Evolutionary conservation across 2,888 invertebrate genomes (phyloP), one percentile per base, ranked within the genome.

Genomic region (Tyria jacobaeae): DNA sequence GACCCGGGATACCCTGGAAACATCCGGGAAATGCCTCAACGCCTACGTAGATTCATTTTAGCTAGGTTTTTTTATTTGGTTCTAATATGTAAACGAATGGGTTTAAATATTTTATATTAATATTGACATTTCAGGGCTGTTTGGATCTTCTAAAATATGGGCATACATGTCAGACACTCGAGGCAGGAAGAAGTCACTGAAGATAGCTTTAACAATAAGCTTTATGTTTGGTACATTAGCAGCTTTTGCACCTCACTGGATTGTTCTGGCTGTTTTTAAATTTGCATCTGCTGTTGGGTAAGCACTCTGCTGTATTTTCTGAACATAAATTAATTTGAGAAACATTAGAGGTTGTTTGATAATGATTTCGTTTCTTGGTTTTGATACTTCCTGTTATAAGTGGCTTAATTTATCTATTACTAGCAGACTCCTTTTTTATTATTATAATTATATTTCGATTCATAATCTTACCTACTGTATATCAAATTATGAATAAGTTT

Each of bases 181-280:
- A 37, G 57, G 57, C 6, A 25, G 57, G 12, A 25, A 37, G 27
- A 57, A 57, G 14, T 12, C 17, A 12, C 25, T 57, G 17, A 12
- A 37, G 15, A 3, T 57, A 37, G 34, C 57, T 2, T 37, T 57
- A 15, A 34, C 17, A 10, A 34, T 49, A 21, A 39, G 37, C 7
- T 35, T 25, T n/a, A 7, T 24, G 17, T 48, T 49, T 27, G 49
- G 48, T 27, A 17, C n/a, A 6, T 34, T 15, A 6, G 35, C 58
- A 87, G 94, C 94, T 0, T 89, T 95, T 52, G 94, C 96, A 0
- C 94, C 95, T 0, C 94, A 92, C 71, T 95, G 95, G 80, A 91
- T 94, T 66, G 92, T 95, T 58, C 87, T 96, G 14, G 85, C 94
- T 39, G 10, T 57, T 7, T 14, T 49, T 9, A 57, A 57, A 49